Percentiles rank a stretch among this genome's conserved stretches.
These are phyloP conservation scores for Ericerus pela DNA, from an alignment of 1,140 invertebrate species.

Conservation along the genomic window DNA sequence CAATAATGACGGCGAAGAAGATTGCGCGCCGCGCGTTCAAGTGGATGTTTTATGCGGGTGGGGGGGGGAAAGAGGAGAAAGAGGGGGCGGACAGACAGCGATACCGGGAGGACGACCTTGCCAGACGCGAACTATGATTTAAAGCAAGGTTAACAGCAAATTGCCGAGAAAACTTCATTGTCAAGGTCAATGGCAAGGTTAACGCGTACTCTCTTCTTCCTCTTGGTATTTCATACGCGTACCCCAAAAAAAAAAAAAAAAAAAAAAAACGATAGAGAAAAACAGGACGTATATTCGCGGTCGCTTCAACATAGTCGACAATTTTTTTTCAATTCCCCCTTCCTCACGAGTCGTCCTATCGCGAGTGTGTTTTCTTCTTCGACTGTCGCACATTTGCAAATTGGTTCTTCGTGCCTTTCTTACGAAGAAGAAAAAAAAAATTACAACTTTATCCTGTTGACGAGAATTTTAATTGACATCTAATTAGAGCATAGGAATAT, in stretches of 20 bases:
- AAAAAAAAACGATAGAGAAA: no score
- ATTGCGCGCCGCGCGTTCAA: neutral
- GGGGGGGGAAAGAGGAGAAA: neutral
- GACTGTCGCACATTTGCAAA: no score
- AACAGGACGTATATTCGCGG: slow-evolving; percentile 2
- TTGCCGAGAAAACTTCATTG: slow-evolving; percentile 12
- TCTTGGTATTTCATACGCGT: slow-evolving; percentile 7
- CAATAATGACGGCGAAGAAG: slow-evolving; percentile 8
- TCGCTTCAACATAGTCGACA: no score
- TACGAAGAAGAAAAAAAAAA: no score
- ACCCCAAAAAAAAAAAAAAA: neutral
- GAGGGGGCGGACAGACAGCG: neutral
- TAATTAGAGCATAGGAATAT: no score
- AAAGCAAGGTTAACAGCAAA: slow-evolving; percentile 2
- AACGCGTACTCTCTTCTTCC: slow-evolving; percentile 10
- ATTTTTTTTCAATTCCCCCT: no score
- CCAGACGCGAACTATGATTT: slow-evolving; percentile 11
- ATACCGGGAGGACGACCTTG: slow-evolving; percentile 11
- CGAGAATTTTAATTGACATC: no score
- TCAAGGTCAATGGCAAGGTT: slow-evolving; percentile 10
- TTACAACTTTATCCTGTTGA: no score
- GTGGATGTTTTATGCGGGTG: no score
- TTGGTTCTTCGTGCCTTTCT: no score
- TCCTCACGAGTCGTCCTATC: neutral
- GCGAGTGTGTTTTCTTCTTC: neutral